Conservation (phyloP, 1,140 invertebrate species). For the Dufourea novaeangliae region DNA sequence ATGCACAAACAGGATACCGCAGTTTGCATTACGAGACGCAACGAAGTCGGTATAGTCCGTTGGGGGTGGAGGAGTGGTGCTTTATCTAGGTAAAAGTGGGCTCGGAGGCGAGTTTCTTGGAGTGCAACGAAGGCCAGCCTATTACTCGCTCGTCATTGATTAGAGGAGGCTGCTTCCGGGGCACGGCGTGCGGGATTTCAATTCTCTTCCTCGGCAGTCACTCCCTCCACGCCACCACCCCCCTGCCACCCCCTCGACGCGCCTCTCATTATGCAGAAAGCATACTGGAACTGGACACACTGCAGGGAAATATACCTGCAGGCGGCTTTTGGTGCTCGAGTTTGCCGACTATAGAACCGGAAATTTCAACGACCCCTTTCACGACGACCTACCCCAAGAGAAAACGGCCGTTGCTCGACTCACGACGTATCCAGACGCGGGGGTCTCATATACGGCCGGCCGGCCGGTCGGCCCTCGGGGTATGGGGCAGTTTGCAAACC, state of each 20-base stretch:
- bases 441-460: neutral
- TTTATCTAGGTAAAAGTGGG: no score
- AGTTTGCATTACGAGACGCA: no score
- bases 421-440: slow-evolving; percentile 1
- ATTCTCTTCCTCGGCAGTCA: neutral
- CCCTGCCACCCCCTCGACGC: no score
- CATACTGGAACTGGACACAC: slow-evolving; percentile 43
- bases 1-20: no score
- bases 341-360: slow-evolving; percentile 47
- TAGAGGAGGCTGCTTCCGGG: slow-evolving; percentile 1
- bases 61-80: no score
- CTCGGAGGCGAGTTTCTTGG: neutral
- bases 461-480: neutral
- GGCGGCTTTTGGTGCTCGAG: slow-evolving; percentile 41
- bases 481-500: neutral
- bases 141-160: slow-evolving; percentile 39
- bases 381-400: slow-evolving; percentile 49
- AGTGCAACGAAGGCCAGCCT: slow-evolving; percentile 1
- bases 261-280: slow-evolving; percentile 48
- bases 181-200: slow-evolving; percentile 10
- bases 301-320: slow-evolving; percentile 32
- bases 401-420: slow-evolving; percentile 47
- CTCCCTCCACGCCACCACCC: no score
- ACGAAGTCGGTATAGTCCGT: no score
- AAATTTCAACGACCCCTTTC: slow-evolving; percentile 54